Conservation (phyloP, 2,888 invertebrate genomes). For the Dicycla oo region DNA sequence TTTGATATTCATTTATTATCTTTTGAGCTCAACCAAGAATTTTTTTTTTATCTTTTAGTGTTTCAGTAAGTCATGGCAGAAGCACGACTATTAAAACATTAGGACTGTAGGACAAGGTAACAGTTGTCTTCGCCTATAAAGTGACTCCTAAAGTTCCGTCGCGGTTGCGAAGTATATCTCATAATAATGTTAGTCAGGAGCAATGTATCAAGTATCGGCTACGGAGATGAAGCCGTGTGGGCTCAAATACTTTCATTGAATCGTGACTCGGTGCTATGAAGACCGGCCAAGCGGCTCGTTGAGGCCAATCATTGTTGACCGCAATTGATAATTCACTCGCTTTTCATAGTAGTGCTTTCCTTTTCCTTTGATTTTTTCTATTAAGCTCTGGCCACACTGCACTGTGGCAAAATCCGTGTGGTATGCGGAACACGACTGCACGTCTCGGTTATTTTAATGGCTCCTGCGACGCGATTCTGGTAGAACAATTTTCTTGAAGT, state of each 20-base stretch:
- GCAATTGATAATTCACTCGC: conserved; percentile 62
- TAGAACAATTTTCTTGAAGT: neutral
- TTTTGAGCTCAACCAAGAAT: neutral
- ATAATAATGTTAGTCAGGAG: neutral
- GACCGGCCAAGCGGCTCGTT: conserved; percentile 35
- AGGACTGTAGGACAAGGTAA: neutral
- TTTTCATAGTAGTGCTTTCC: conserved; percentile 65
- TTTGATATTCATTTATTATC: neutral
- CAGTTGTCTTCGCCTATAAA: neutral
- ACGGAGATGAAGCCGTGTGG: conserved; percentile 23
- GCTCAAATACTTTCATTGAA: conserved; percentile 63
- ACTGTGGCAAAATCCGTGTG: neutral
- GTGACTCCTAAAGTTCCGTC: neutral
- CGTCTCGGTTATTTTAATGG: neutral
- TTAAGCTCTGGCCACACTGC: neutral
- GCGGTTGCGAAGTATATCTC: neutral
- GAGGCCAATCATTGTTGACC: conserved; percentile 63
- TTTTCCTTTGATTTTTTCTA: conserved; percentile 61
- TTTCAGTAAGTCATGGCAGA: neutral
- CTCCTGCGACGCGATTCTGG: neutral
- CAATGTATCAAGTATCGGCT: conserved; percentile 14
- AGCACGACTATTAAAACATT: neutral
- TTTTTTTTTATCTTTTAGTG: neutral
- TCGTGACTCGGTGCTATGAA: conserved; percentile 58
- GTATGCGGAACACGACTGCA: neutral